Evolutionary conservation across 2,797 vertebrate species (phyloP).

Genomic region (Spinus olivaceus): DNA sequence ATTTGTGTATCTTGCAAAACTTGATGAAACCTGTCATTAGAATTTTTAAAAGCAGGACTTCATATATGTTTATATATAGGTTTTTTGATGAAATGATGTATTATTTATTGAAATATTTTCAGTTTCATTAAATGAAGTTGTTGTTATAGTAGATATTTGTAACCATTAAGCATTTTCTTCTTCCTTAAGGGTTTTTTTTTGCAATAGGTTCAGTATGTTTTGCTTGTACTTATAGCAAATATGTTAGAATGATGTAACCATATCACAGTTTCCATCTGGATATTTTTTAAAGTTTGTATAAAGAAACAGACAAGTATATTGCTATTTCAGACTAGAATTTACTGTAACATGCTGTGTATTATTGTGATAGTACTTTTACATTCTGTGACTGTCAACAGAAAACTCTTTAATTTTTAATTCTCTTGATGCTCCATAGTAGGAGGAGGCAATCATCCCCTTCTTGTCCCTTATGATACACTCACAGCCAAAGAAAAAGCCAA

Average conservation of each 20-base stretch:
- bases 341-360: not conserved
- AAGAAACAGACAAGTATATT: not conserved
- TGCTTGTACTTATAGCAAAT: not conserved
- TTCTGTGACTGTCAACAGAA: not conserved
- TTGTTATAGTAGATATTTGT: not conserved
- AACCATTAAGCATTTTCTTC: not conserved
- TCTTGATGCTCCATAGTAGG: conserved; percentile 72
- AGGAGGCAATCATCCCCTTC: conserved; percentile 91
- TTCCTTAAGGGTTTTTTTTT: not conserved
- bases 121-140: not conserved
- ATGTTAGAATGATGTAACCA: not conserved
- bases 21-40: not conserved
- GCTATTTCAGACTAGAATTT: not conserved
- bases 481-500: conserved; percentile 96
- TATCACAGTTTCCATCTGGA: not conserved
- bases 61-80: not conserved
- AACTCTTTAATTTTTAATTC: not conserved
- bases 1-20: not conserved
- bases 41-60: not conserved
- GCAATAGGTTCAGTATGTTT: not conserved
- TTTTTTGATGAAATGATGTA: not conserved
- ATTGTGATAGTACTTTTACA: not conserved
- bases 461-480: conserved; percentile 94
- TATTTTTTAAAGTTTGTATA: not conserved
- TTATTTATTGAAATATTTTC: not conserved